Conservation (phyloP, 2,888 invertebrate species). For the Drepana falcataria region DNA sequence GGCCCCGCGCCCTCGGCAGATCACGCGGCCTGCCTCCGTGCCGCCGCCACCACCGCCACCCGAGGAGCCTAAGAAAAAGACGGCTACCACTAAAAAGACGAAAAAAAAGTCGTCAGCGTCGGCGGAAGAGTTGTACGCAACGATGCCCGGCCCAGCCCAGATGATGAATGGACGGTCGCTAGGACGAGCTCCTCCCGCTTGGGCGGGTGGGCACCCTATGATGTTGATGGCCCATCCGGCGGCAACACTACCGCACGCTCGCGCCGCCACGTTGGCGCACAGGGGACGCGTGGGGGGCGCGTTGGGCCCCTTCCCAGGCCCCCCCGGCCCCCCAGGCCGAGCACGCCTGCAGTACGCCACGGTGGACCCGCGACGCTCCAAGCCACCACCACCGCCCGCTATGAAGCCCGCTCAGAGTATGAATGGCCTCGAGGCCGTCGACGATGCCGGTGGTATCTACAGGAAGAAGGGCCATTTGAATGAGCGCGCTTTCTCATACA, state of each 20-base stretch:
- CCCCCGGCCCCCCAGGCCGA: slow-evolving; percentile 57
- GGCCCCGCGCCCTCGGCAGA: slow-evolving; percentile 88
- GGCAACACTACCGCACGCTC: slow-evolving; percentile 64
- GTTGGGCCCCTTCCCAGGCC: slow-evolving; percentile 34
- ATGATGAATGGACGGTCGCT: slow-evolving; percentile 64
- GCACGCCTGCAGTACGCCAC: slow-evolving; percentile 80
- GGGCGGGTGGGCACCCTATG: slow-evolving; percentile 69
- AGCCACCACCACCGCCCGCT: slow-evolving; percentile 79
- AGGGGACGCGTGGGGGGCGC: slow-evolving; percentile 80
- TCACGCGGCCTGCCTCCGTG: slow-evolving; percentile 87
- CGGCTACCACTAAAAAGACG: slow-evolving; percentile 71
- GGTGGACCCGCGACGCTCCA: slow-evolving; percentile 81
- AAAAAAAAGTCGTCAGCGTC: slow-evolving; percentile 79
- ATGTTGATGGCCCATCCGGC: slow-evolving; percentile 71
- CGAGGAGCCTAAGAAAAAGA: slow-evolving; percentile 81
- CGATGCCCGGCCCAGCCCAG: slow-evolving; percentile 73
- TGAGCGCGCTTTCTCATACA: slow-evolving; percentile 95
- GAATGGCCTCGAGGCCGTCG: slow-evolving; percentile 82
- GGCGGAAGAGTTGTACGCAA: slow-evolving; percentile 78
- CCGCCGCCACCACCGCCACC: slow-evolving; percentile 89
- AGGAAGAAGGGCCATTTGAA: slow-evolving; percentile 94
- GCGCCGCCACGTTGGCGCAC: slow-evolving; percentile 74
- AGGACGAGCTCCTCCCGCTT: slow-evolving; percentile 67
- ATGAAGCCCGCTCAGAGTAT: slow-evolving; percentile 83
- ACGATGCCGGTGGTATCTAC: slow-evolving; percentile 86